phyloP scores from a whole-genome alignment of 2,113 vertebrate species.

The Jacana jacana region DNA sequence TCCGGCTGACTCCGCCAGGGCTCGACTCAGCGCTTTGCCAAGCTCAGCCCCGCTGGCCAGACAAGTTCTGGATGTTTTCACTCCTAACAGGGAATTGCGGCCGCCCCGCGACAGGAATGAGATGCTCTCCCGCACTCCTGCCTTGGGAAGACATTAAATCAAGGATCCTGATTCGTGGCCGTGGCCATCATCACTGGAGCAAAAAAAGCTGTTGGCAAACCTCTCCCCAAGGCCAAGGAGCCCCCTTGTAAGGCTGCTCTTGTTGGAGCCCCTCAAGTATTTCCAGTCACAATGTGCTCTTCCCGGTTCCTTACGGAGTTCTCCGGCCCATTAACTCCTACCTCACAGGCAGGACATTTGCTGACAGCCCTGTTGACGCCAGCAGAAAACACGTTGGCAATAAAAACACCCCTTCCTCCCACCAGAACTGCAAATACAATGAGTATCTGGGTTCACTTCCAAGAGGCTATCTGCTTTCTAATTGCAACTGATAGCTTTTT shows the following conservation, averaged over 20 bases:
- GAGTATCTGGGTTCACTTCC: accelerated
- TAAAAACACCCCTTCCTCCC: not conserved
- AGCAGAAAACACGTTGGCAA: not conserved
- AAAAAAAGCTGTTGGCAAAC: not conserved
- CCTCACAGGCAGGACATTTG: not conserved
- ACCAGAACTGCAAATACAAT: accelerated
- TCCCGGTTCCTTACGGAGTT: not conserved
- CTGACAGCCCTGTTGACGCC: not conserved
- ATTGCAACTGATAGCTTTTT: not conserved
- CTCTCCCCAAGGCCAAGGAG: not conserved
- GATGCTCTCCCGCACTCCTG: not conserved
- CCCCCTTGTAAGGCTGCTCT: not conserved
- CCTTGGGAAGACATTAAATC: not conserved
- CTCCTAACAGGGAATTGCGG: not conserved
- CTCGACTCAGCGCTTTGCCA: not conserved
- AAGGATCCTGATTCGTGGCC: accelerated
- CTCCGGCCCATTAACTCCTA: not conserved
- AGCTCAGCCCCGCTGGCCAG: not conserved
- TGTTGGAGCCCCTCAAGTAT: not conserved
- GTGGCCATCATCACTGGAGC: accelerated
- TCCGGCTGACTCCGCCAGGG: not conserved
- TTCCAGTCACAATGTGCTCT: not conserved
- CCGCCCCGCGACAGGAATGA: not conserved
- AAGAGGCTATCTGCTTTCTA: not conserved
- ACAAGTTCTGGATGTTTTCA: not conserved